Evolutionary conservation across 2,797 vertebrate genomes (phyloP).

Genomic region (Tragelaphus eurycerus): DNA sequence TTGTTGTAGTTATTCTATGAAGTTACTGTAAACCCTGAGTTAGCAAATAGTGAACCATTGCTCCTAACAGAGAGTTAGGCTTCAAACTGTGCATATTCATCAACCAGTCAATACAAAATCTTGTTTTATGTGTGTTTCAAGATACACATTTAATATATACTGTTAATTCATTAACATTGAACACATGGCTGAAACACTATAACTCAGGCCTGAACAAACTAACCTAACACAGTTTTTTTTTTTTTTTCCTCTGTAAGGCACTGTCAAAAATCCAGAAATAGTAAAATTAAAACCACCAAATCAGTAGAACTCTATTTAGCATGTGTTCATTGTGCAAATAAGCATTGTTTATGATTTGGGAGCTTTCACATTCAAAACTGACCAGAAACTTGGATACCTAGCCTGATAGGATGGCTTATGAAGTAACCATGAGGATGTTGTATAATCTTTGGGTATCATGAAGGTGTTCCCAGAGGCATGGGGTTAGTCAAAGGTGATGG

Average conservation of each 20-base stretch:
- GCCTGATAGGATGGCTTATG: not conserved
- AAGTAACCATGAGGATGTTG: not conserved
- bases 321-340: not conserved
- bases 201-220: not conserved
- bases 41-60: not conserved
- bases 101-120: not conserved
- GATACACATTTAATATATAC: not conserved
- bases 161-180: not conserved
- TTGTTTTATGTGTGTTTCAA: not conserved
- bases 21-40: not conserved
- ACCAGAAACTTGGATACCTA: not conserved
- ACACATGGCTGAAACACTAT: not conserved
- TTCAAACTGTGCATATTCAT: not conserved
- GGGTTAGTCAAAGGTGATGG: not conserved
- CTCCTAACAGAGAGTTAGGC: not conserved
- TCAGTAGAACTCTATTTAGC: not conserved
- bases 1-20: not conserved
- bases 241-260: not conserved
- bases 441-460: not conserved
- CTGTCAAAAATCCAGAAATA: not conserved
- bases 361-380: not conserved
- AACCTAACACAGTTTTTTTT: not conserved
- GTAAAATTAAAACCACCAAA: not conserved
- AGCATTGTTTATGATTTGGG: not conserved
- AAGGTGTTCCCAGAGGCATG: not conserved